Conservation (phyloP, 2,797 vertebrate species). For the Enteromius trimaculatus region DNA sequence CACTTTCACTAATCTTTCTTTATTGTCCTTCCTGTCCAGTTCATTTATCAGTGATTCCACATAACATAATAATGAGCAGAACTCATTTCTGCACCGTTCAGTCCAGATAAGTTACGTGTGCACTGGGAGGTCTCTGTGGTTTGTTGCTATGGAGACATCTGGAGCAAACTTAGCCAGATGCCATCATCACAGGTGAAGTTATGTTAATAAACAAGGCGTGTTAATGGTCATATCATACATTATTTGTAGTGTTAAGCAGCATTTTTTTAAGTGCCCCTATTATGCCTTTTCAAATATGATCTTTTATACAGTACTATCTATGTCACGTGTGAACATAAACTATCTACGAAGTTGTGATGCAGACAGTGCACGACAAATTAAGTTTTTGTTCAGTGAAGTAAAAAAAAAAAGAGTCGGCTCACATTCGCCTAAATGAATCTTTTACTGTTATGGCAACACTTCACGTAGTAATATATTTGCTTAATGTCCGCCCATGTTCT, state of each 20-base stretch:
- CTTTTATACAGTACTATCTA: no score
- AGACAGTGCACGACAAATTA: no score
- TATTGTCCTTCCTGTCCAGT: conserved; percentile 12
- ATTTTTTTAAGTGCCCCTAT: no score
- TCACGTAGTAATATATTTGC: no score
- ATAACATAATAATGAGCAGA: conserved; percentile 46
- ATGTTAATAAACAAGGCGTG: background rate
- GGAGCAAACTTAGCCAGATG: background rate
- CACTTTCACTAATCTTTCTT: background rate
- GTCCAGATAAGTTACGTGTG: background rate
- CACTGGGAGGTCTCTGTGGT: background rate
- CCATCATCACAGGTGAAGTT: background rate
- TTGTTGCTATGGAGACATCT: background rate
- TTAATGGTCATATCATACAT: background rate
- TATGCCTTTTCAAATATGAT: no score
- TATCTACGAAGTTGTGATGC: no score
- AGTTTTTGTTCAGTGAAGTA: no score
- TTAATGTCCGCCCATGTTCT: no score
- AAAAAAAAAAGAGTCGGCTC: no score
- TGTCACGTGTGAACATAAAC: no score
- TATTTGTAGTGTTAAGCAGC: background rate
- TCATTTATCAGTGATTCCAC: conserved; percentile 27
- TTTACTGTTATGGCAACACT: no score
- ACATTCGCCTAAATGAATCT: no score
- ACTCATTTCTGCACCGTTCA: background rate